phyloP scores from a whole-genome alignment of 92 coral and sea anemone genomes.

The Umimayanthus kanabou region DNA sequence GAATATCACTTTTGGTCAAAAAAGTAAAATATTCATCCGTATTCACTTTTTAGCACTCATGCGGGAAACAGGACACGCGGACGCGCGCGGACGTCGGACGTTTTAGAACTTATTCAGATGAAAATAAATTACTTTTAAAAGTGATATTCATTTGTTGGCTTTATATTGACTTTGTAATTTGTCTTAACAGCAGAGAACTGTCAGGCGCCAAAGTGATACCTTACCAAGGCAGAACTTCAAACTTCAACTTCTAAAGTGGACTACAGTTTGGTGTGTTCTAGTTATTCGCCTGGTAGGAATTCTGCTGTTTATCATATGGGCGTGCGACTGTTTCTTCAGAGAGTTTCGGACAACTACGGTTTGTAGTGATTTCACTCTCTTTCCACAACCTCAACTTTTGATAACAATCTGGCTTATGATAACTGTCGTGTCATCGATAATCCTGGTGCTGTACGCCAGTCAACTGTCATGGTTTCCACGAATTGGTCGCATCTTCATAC shows the following conservation, averaged over 20 bases:
- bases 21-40: no score
- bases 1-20: no score
- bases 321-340: conserved; percentile 54
- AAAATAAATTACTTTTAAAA: no score
- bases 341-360: conserved; percentile 47
- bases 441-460: conserved; percentile 8
- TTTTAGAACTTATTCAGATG: no score
- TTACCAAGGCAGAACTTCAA: not conserved
- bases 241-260: not conserved
- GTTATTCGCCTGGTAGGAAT: conserved; percentile 44
- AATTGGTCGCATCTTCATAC: not conserved
- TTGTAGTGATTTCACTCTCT: conserved; percentile 45
- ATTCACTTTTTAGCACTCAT: no score
- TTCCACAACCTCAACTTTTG: conserved; percentile 23
- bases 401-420: conserved; percentile 41
- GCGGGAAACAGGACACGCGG: no score
- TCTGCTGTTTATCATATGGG: conserved; percentile 48
- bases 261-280: conserved; percentile 13
- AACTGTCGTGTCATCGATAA: conserved; percentile 24
- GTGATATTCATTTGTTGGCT: no score
- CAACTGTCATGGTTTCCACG: conserved; percentile 39
- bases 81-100: no score
- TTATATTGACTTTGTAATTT: not conserved
- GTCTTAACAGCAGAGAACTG: not conserved
- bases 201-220: not conserved